A percentile compares a stretch with the other conserved stretches of the same genome.
Conservation (phyloP, 2,113 vertebrate genomes). For the Varanus komodoensis region DNA sequence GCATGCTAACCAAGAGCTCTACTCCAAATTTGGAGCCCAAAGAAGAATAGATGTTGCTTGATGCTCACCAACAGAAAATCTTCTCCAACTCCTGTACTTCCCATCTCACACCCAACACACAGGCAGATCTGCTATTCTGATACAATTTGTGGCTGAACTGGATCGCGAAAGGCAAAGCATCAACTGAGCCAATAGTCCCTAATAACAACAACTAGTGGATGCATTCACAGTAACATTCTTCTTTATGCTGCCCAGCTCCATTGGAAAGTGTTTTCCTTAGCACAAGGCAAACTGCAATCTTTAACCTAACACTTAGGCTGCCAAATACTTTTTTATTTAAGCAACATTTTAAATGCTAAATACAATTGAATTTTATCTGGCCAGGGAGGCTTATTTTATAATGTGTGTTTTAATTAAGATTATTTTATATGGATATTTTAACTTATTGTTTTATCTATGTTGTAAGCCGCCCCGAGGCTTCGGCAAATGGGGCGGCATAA, state of each 20-base stretch:
- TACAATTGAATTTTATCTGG: no score
- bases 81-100: no score
- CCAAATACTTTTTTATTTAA: no score
- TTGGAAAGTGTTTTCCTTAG: background rate
- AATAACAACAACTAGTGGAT: background rate
- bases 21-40: constrained; percentile 21
- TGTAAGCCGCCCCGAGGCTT: no score
- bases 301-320: no score
- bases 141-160: background rate
- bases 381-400: no score
- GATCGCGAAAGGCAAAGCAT: background rate
- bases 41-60: background rate
- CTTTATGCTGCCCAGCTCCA: background rate
- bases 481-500: no score
- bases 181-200: background rate
- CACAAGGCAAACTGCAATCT: background rate
- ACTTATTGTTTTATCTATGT: no score
- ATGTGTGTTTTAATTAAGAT: no score
- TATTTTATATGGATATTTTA: no score
- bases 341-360: no score
- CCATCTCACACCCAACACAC: background rate
- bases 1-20: constrained; percentile 54
- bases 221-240: background rate
- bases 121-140: background rate
- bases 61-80: background rate